Evolutionary conservation across 1,140 invertebrate genomes (phyloP).

Genomic region (Heliconius eleuchia): DNA sequence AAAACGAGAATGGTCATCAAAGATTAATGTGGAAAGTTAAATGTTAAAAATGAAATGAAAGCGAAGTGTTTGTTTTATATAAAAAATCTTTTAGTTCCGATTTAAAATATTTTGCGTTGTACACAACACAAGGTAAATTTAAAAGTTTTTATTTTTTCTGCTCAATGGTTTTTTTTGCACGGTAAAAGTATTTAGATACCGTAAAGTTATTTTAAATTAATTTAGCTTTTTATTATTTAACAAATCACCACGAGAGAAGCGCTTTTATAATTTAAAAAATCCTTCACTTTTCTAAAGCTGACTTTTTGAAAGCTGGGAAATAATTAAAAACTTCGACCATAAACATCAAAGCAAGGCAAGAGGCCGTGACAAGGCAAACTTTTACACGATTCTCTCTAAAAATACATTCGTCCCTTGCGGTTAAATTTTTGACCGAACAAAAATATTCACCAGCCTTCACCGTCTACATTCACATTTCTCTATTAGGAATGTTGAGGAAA

Average conservation of each 20-base stretch:
- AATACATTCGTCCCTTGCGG: conserved; percentile 20
- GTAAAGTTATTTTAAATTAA: background rate
- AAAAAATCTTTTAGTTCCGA: background rate
- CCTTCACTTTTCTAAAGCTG: background rate
- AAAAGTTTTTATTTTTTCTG: too few species aligned
- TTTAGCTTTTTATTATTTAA: background rate
- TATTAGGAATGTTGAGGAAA: background rate
- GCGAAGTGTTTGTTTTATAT: too few species aligned
- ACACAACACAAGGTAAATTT: too few species aligned
- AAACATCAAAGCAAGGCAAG: conserved; percentile 15
- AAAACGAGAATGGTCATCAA: background rate
- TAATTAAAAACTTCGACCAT: conserved; percentile 21
- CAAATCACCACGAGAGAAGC: background rate
- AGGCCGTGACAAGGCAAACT: conserved; percentile 28
- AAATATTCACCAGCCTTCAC: conserved; percentile 4
- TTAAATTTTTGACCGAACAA: conserved; percentile 1
- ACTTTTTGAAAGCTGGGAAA: conserved; percentile 11
- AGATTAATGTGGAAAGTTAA: background rate
- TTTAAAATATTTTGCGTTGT: background rate
- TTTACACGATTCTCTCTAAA: conserved; percentile 9
- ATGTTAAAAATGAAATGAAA: background rate
- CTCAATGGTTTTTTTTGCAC: too few species aligned
- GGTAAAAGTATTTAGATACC: background rate
- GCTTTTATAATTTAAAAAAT: background rate
- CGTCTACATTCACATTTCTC: background rate